phyloP scores from a whole-genome alignment of 2,888 invertebrate species.

The Cepaea hortensis region DNA sequence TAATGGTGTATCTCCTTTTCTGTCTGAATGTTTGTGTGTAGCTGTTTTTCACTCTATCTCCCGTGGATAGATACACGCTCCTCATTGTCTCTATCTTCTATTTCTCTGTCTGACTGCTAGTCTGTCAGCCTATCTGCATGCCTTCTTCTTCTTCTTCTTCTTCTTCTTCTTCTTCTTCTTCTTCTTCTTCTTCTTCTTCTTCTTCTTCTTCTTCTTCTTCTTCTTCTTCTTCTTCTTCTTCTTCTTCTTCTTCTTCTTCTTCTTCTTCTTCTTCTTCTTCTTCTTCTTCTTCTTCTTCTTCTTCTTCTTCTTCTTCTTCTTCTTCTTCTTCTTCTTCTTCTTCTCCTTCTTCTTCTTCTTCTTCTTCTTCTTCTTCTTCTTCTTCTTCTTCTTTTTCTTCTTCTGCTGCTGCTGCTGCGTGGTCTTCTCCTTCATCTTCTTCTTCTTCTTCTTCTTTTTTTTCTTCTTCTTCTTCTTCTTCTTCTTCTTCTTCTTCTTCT shows the following conservation, averaged over 20 bases:
- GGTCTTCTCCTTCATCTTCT: slow-evolving; percentile 8
- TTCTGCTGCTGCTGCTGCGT: neutral
- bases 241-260: neutral
- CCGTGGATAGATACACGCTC: neutral
- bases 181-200: neutral
- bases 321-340: neutral
- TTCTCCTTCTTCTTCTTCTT: neutral
- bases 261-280: neutral
- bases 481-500: neutral
- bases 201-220: neutral
- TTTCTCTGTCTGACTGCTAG: neutral
- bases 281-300: neutral
- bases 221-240: neutral
- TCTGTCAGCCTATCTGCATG: neutral
- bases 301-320: neutral
- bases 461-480: neutral
- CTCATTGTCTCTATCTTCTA: neutral
- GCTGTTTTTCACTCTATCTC: slow-evolving; percentile 29
- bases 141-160: neutral
- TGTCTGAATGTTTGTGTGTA: slow-evolving; percentile 17
- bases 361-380: neutral
- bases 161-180: too few species aligned
- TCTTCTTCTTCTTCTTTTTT: neutral
- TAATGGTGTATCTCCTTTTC: neutral
- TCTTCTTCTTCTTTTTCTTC: neutral